Evolutionary conservation across 2,113 vertebrate species (phyloP).

Genomic region (Phyllostomus hastatus): DNA sequence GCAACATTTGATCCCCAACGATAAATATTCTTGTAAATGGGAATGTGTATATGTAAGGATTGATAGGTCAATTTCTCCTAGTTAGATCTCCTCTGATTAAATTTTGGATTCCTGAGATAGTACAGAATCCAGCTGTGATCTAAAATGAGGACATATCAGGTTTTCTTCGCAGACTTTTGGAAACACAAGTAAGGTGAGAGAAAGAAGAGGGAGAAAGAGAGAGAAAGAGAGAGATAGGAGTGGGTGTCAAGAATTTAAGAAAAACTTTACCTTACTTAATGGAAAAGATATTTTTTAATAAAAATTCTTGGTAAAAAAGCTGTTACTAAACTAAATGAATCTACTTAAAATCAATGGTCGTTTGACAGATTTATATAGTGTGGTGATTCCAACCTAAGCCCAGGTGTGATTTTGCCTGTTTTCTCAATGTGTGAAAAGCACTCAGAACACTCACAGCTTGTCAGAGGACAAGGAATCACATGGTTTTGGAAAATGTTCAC

Average conservation of each 20-base stretch:
- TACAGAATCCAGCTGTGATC: background rate
- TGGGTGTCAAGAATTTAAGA: background rate
- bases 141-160: background rate
- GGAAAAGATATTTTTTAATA: background rate
- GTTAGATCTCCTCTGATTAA: background rate
- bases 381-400: background rate
- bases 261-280: background rate
- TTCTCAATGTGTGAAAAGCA: background rate
- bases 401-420: background rate
- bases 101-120: background rate
- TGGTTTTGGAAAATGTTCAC: background rate
- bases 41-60: background rate
- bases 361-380: background rate
- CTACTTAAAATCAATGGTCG: background rate
- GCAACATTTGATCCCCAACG: background rate
- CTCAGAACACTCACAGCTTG: background rate
- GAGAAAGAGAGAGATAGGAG: background rate
- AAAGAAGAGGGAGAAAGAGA: background rate
- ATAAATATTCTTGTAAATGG: background rate
- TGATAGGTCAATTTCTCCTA: background rate
- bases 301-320: constrained; percentile 7
- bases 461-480: background rate
- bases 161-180: background rate
- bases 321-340: background rate
- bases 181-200: background rate